These are phyloP conservation scores for Xestia sexstrigata DNA, from an alignment of 2,888 invertebrate species.

Conservation along the genomic window DNA sequence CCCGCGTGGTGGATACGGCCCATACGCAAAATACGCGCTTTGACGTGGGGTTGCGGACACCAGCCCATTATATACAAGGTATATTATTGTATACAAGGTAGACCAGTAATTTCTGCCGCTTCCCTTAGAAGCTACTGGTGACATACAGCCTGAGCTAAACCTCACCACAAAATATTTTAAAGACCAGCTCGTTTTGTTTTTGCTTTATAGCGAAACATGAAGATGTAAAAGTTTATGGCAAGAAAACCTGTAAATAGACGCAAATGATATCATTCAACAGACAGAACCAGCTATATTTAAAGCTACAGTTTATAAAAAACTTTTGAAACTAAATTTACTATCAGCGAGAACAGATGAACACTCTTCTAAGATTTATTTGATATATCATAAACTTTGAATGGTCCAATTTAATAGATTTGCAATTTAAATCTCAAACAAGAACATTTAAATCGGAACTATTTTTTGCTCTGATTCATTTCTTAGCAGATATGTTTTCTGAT, in stretches of 20 bases:
- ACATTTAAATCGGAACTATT: conserved; percentile 26
- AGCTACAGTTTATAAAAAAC: conserved; percentile 24
- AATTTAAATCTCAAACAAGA: conserved; percentile 14
- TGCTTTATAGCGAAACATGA: neutral
- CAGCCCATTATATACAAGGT: too few relatives aligned
- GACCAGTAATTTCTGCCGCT: neutral
- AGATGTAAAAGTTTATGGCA: neutral
- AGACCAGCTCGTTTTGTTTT: neutral
- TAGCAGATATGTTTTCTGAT: conserved; percentile 40
- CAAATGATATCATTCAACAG: conserved; percentile 1
- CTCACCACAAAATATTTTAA: neutral
- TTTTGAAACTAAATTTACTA: conserved; percentile 42
- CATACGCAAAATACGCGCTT: too few relatives aligned
- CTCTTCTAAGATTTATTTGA: conserved; percentile 47
- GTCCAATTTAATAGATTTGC: conserved; percentile 23
- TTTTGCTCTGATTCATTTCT: conserved; percentile 39
- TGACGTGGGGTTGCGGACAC: too few relatives aligned
- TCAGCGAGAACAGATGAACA: conserved; percentile 32
- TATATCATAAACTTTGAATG: conserved; percentile 48
- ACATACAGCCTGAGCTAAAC: neutral
- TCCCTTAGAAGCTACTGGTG: neutral
- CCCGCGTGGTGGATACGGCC: too few relatives aligned
- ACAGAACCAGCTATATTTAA: neutral
- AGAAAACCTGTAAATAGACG: neutral
- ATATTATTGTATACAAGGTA: too few relatives aligned